Evolutionary conservation across 2,888 invertebrate species (phyloP), one percentile per base, ranked within the genome.

Genomic region (Selenia dentaria): DNA sequence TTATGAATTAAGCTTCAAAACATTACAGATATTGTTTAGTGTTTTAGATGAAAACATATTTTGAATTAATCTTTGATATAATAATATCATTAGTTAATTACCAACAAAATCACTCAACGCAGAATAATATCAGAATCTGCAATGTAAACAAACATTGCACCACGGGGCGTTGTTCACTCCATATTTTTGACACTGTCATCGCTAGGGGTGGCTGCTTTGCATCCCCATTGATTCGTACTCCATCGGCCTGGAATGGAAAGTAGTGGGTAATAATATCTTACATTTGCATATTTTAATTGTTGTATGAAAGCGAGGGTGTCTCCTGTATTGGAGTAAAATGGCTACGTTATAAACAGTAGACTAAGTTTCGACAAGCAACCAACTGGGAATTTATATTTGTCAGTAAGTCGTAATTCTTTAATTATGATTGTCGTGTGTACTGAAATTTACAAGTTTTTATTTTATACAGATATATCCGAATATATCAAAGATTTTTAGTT

Each of bases 231-330:
- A 74, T 79, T 70, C 69, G 53, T 61, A 68, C 67, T 74, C 70
- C 79, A 84, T 83, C 78, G 79, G 72, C 59, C 60, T 61, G 78
- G 79, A 83, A 85, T 83, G 80, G 83, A 87, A 88, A 86, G 83
- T 87, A 85, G 85, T 87, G 78, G 77, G 82, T 83, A 80, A 88
- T 86, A 83, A 88, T 86, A 83, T 83, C 76, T 67, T 57, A 62
- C 70, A 90, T 90, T 88, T 87, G 82, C 90, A 90, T 89, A 90
- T 90, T 90, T 89, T 90, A 89, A 89, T 89, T 89, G 87, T 89
- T 77, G 79, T 75, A 76, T 70, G 67, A 69, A 43, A 39, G 35
- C 31, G 54, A 53, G 71, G 73, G 74, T 61, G 68, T 51, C 61
- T 51, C 62, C 59, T 35, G 36, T 51, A 35, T 58, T 33, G 13